A percentile compares a stretch with the other conserved stretches of the same genome.
phyloP scores from a whole-genome alignment of 2,113 vertebrate genomes.

The Bubo scandiacus region DNA sequence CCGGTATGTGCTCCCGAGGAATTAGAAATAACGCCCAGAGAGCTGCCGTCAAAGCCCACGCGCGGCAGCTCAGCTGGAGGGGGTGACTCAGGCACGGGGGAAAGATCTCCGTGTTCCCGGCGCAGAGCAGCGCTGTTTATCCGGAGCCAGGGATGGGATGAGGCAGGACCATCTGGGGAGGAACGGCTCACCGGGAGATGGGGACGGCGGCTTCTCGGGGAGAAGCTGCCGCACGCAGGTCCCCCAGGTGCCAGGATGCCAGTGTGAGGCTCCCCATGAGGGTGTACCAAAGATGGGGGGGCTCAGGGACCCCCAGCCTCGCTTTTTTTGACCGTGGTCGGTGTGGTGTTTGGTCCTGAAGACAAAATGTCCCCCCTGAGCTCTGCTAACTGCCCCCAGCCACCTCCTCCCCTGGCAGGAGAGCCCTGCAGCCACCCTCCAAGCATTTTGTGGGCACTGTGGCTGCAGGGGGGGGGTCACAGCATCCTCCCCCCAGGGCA shows the following conservation, averaged over 20 bases:
- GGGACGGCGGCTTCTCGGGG: not conserved
- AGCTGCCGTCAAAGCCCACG: not conserved
- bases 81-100: conserved; percentile 14
- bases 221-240: not conserved
- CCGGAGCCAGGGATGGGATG: not conserved
- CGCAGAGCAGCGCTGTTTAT: not conserved
- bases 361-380: not conserved
- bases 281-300: rapidly evolving
- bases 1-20: not conserved
- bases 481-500: not conserved
- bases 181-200: not conserved
- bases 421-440: no score
- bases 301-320: not conserved
- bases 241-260: rapidly evolving
- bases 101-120: conserved; percentile 12
- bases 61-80: not conserved
- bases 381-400: not conserved
- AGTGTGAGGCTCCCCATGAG: not conserved
- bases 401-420: not conserved
- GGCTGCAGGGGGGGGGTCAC: not conserved
- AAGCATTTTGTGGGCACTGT: not conserved
- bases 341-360: not conserved
- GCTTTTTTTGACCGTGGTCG: no score
- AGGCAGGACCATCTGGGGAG: conserved; percentile 17
- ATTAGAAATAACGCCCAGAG: not conserved